Evolutionary conservation across 35 echinoderm and acorn worm species (phyloP), one percentile per base, ranked within the genome.

Genomic region (Amphiura filiformis): DNA sequence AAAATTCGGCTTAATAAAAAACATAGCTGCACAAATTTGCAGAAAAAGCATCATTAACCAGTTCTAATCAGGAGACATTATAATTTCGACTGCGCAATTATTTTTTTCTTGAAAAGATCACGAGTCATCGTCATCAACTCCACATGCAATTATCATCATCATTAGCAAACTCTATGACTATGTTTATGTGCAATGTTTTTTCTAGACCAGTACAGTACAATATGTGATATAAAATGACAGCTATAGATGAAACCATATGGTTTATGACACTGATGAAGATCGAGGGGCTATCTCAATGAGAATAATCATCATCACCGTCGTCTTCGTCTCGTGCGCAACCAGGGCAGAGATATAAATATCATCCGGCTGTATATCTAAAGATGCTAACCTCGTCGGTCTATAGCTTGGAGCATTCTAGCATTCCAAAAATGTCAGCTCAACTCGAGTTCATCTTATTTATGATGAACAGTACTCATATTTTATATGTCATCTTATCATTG

Each of bases 121-220:
- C 41, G 5, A 47, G 41, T 17, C 41, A 47, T 17, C 41, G 41
- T 47, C 41, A 47, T 47, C 17, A 47, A 9, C 41, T 2, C 26
- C 61, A 70, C 61, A 7, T 4, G 61, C 26, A 11, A 70, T 70
- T 30, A 15, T 70, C 61, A 70, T 70, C 28, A 70, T 70, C 61
- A 70, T 18, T 70, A 47, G 41, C 41, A 47, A 17, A 4, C 4
- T 47, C 61, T 70, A 13, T 70, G 61, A 70, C 61, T 70, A 26
- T 26, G 26, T 70, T 70, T n/a, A 70, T 70, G 61, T 70, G 61
- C 61, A 70, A 70, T 70, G 61, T 30, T 70, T 52, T 52, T 70
- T 26, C 61, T 70, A 70, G 61, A 70, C 61, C 61, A 70, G 61
- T 70, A 70, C 61, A 70, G 61, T 70, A 70, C 26, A 70, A 26